A percentile compares a stretch with the other conserved stretches of the same genome.
Evolutionary conservation across 2,113 vertebrate species (phyloP).

Genomic region (Galbula dea): DNA sequence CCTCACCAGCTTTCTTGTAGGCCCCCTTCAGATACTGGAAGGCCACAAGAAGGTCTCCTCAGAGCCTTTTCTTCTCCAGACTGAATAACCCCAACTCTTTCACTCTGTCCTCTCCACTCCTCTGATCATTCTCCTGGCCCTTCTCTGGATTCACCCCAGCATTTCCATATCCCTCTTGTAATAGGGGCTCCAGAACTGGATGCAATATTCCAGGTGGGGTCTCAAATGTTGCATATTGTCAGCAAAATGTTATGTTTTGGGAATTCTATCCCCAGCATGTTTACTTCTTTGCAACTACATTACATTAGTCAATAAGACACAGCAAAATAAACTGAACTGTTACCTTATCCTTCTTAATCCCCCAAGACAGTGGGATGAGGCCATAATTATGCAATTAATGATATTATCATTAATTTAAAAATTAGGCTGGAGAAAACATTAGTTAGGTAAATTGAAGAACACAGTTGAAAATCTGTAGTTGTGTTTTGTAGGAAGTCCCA

Average conservation of each 20-base stretch:
- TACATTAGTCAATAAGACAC: background rate
- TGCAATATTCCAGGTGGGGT: too few relatives aligned
- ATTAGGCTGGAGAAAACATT: background rate
- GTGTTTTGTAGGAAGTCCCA: background rate
- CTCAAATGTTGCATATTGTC: background rate
- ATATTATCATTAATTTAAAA: slow-evolving; percentile 1
- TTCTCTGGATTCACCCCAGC: too few relatives aligned
- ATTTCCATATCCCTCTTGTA: too few relatives aligned
- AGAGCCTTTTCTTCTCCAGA: too few relatives aligned
- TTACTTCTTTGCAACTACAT: background rate
- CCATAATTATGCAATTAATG: slow-evolving; percentile 3
- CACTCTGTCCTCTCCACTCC: too few relatives aligned
- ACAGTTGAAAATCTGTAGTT: background rate
- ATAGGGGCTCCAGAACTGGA: too few relatives aligned
- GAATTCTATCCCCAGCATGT: background rate
- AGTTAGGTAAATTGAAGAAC: background rate
- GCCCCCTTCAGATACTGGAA: too few relatives aligned
- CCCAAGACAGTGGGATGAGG: background rate
- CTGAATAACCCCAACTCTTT: too few relatives aligned
- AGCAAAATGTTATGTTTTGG: background rate
- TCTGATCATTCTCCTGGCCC: too few relatives aligned
- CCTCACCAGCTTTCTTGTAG: too few relatives aligned
- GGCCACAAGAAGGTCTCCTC: too few relatives aligned
- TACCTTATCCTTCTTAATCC: background rate
- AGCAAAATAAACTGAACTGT: slow-evolving; percentile 2